Percentiles rank a stretch among this genome's conserved stretches.
These are phyloP conservation scores for Clarias macrocephalus DNA, from an alignment of 2,113 vertebrate genomes.

Conservation along the genomic window DNA sequence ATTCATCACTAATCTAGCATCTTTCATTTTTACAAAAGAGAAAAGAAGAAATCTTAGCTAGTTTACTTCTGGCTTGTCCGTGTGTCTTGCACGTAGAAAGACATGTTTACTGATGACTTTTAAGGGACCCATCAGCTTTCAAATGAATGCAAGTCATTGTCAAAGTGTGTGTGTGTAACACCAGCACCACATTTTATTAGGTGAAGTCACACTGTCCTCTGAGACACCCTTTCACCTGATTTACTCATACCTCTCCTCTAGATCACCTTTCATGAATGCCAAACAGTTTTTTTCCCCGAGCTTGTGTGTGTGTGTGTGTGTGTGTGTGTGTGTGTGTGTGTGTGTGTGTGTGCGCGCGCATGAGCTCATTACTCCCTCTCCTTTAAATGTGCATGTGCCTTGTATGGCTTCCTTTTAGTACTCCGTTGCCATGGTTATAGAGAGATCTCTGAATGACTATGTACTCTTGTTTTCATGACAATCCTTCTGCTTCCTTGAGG, in stretches of 20 bases:
- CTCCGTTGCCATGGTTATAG: constrained; percentile 70
- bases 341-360: not conserved
- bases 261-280: constrained; percentile 26
- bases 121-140: not conserved
- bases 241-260: constrained; percentile 25
- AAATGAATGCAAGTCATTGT: not conserved
- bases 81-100: not conserved
- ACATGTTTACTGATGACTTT: not conserved
- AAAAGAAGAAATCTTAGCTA: not conserved
- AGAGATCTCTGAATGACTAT: constrained; percentile 58
- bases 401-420: constrained; percentile 66
- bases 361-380: not conserved
- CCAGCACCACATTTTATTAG: not conserved
- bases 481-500: not conserved
- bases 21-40: not conserved
- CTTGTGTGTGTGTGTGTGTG: constrained; percentile 49
- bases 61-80: not conserved
- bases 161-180: not conserved
- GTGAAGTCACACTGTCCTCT: constrained; percentile 34
- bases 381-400: constrained; percentile 14
- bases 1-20: not conserved
- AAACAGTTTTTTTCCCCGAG: constrained; percentile 46
- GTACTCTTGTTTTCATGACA: constrained; percentile 33
- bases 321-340: not conserved
- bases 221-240: not conserved